Conservation (phyloP, 2,113 vertebrate genomes). For the Muntiacus muntjak region DNA sequence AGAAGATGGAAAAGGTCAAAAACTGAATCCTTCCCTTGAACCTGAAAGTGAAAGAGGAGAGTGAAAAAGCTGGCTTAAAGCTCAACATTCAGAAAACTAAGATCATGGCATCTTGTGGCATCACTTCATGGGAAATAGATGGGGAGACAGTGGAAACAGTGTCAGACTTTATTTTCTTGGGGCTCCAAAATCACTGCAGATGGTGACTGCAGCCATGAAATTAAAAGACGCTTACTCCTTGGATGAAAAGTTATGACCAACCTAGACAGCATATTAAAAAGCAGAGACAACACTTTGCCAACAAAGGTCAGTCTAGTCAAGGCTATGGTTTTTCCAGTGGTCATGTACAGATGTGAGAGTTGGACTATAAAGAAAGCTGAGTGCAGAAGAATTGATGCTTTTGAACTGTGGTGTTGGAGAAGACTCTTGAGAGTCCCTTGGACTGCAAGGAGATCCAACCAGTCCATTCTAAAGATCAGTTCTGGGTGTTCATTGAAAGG, state of each 20-base stretch:
- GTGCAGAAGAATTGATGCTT: rapidly evolving
- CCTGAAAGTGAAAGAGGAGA: background rate
- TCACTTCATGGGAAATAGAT: background rate
- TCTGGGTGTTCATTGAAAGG: background rate
- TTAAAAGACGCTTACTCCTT: background rate
- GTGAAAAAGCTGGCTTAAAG: background rate
- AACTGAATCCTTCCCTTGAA: background rate
- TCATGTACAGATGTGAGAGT: background rate
- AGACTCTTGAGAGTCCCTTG: background rate
- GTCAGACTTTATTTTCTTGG: background rate
- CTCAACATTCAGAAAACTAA: background rate
- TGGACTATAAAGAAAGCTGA: background rate
- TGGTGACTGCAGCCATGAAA: background rate
- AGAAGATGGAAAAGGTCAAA: background rate
- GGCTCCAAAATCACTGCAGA: background rate
- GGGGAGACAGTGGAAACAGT: background rate
- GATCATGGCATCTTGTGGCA: background rate
- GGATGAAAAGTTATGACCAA: background rate
- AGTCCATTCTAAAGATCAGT: background rate
- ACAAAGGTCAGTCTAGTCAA: background rate
- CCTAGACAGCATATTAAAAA: background rate
- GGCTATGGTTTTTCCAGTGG: background rate
- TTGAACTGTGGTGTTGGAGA: background rate
- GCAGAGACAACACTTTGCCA: background rate
- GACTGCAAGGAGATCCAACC: background rate